Conservation (phyloP, 2,888 invertebrate genomes). For the Hirtodrosophila histrioides region DNA sequence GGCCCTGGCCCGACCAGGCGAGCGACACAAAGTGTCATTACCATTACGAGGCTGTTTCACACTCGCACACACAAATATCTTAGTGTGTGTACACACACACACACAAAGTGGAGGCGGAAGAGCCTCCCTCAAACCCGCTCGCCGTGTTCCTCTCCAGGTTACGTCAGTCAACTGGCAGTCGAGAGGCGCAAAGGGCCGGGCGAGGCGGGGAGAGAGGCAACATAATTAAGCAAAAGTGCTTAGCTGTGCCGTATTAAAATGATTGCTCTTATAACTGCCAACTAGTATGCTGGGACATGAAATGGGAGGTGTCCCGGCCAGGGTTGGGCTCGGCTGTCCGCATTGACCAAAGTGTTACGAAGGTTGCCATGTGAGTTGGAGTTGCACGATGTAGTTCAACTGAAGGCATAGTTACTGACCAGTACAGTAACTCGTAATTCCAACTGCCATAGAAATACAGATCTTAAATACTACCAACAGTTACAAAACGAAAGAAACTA, state of each 20-base stretch:
- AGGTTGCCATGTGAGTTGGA: too few relatives aligned
- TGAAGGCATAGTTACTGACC: too few relatives aligned
- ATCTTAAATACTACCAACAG: too few relatives aligned
- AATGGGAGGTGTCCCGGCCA: neutral
- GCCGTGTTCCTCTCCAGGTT: conserved; percentile 45
- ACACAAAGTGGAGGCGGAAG: conserved; percentile 27
- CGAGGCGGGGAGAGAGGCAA: conserved; percentile 37
- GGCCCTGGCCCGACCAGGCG: conserved; percentile 52
- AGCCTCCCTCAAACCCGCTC: conserved; percentile 18
- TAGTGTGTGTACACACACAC: neutral
- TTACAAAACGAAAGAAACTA: too few relatives aligned
- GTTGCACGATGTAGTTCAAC: too few relatives aligned
- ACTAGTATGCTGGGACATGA: conserved; percentile 45
- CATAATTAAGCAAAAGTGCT: conserved; percentile 77
- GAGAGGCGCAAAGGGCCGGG: neutral
- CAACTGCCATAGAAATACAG: too few relatives aligned
- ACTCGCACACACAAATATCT: conserved; percentile 16
- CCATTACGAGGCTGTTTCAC: conserved; percentile 52
- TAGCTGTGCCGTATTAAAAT: conserved; percentile 76
- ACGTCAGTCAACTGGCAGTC: conserved; percentile 60
- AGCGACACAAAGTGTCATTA: conserved; percentile 70
- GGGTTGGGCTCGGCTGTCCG: conserved; percentile 1
- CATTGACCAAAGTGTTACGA: conserved; percentile 4
- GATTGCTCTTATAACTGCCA: conserved; percentile 76
- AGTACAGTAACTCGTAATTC: too few relatives aligned